Base-by-base conservation (phyloP, 2,797 vertebrate species). In the Myripristis jacobus region DNA sequence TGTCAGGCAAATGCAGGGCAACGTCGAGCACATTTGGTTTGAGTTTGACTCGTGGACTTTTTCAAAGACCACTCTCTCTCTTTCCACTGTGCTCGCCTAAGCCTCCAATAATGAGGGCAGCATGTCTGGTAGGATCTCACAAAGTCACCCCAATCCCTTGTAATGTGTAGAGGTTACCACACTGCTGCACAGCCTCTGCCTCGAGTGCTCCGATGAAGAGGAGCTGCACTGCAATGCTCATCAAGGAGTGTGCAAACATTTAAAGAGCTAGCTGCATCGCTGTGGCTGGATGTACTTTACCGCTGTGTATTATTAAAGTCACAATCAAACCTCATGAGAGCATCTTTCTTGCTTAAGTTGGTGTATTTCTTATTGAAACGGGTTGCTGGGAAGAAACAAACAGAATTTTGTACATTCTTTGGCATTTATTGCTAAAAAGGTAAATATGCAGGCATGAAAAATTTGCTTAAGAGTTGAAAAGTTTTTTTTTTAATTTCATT, bases 1-100 rank as follows among this genome's bases (percentile, higher is more conserved):
- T 51, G 71, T 73, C 19, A 58, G 69, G 64, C 53, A n/a, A 80
- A 65, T 27, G 34, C 47, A n/a, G 56, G 43, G 56, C 57, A 13
- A 12, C 4, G 24, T 10, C 3, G 15, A 78, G 73, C 77, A 79
- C 81, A 87, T 87, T 83, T 88, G 87, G 77, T 79, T 81, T 54
- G 29, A 70, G 68, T 90, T 86, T 73, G 70, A 70, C 63, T 72
- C 7, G 2, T 48, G 65, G 62, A 61, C 50, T 41, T 62, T 69
- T 67, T 70, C 25, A 69, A 41, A 70, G 54, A 19, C 24, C n/a
- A 2, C 59, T 54, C 62, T 58, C 27, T 64, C 15, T 60, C 44
- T 61, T 77, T 84, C 54, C 34, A 52, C 3, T 4, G n/a, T 0
- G 34, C 66, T 63, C 66, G 61, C 60, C 57, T 81, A 73, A 80